Evolutionary conservation across 2,113 vertebrate genomes (phyloP).

Genomic region (Vireo altiloquus): DNA sequence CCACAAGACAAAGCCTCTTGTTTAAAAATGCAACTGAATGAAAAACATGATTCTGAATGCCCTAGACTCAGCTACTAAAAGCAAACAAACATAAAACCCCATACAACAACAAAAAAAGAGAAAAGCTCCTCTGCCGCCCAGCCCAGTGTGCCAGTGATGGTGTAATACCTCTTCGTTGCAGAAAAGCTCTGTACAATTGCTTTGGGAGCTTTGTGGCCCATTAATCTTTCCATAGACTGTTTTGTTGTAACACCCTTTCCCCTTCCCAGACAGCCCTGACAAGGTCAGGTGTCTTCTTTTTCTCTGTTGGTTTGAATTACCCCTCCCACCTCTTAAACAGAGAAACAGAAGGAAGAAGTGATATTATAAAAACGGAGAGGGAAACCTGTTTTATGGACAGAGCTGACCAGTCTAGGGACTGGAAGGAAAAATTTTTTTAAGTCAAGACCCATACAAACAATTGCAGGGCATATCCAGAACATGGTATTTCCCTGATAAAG

Average conservation of each 20-base stretch:
- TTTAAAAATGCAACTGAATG: conserved; percentile 44
- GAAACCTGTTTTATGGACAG: neutral
- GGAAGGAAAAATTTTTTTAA: neutral
- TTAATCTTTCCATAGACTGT: neutral
- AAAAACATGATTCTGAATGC: conserved; percentile 13
- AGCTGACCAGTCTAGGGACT: neutral
- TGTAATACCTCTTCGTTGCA: neutral
- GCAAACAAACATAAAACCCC: neutral
- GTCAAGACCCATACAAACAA: neutral
- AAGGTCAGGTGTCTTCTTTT: neutral
- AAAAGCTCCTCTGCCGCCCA: neutral
- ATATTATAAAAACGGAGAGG: neutral
- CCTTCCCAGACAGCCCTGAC: neutral
- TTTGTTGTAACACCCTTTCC: neutral
- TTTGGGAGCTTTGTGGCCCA: neutral
- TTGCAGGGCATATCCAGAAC: neutral
- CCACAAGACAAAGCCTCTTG: conserved; percentile 34
- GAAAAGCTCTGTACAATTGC: neutral
- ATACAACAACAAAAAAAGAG: neutral
- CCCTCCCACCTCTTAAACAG: neutral
- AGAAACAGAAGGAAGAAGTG: neutral
- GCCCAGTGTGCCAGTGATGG: neutral
- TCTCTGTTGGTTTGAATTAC: neutral
- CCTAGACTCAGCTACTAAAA: conserved; percentile 26
- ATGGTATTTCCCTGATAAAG: neutral